Evolutionary conservation across 2,797 vertebrate genomes (phyloP), one percentile per base, ranked within the genome.

Genomic region (Danionella dracula): DNA sequence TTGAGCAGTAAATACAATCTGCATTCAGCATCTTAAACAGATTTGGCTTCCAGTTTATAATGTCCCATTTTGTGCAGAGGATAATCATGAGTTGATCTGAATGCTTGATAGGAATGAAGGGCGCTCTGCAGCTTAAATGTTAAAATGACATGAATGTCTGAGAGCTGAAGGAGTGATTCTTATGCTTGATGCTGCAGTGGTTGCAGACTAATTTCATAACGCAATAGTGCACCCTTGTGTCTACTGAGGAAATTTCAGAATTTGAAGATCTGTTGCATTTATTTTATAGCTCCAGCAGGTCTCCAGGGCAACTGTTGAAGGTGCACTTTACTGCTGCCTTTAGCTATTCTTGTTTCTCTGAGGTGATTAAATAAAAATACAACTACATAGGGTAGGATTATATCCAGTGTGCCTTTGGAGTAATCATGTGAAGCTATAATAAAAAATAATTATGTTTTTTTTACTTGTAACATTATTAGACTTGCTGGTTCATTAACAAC

Each of bases 191-290:
- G 15, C 54, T 69, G 72, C 78, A 71, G 67, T 64, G 45, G 6
- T 19, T 12, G 8, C 10, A 2, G 10, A 4, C 11, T 13, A 8
- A 4, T 51, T 73, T 70, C 4, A 3, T 65, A 72, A 72, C 45
- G 53, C 74, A 79, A 76, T 21, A 76, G 70, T 78, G 76, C 50
- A 72, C 70, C 70, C 76, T 71, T 66, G 76, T 78, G 79, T 34
- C 8, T 10, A 12, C 29, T 1, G 8, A 34, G 13, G 2, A 19
- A 2, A 21, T 51, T 44, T 15, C 2, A 46, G 5, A 10, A 23
- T 19, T 16, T 34, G 19, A 5, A 17, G 8, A 11, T 59, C 19
- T 27, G 41, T 45, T 55, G 40, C 41, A 37, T 34, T 13, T 19
- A 3, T 27, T 17, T 35, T 9, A 1, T 2, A 27, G 8, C 9